Evolutionary conservation across 2,797 vertebrate species (phyloP), one percentile per base, ranked within the genome.

Genomic region (Sparidentex hasta): DNA sequence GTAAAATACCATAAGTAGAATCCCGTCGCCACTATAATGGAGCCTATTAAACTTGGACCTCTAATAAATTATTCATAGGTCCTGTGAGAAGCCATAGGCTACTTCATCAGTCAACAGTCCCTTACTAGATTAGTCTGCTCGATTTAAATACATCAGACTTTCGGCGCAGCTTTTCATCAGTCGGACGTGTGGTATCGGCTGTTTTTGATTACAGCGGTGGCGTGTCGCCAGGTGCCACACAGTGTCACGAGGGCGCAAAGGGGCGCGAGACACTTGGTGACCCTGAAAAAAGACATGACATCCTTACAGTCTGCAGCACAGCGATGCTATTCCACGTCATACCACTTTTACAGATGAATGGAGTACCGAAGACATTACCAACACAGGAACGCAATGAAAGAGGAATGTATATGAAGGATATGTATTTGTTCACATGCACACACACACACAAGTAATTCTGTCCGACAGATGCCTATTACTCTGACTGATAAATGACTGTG

Each of bases 111-210:
- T 94, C 93, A 92, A 41, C 80, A 51, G 33, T 81, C 80, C 70
- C 69, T 59, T 81, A 86, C 80, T 91, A 81, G 88, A 90, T 93
- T 92, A 93, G 90, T 84, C 76, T 75, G 80, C 76, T 88, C 86
- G 89, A 88, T 91, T 92, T 92, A 93, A 94, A 93, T 94, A 91
- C 86, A 91, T 82, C 81, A 71, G 68, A 77, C 81, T 80, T 80
- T 71, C 59, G 47, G 52, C 71, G 65, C 77, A 81, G 78, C 83
- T 86, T 87, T 82, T 87, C 83, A 87, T 88, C 82, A 80, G 76
- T 85, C 88, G 86, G 44, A 83, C 61, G 41, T 87, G 82, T 75
- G 68, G 72, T 59, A 80, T 51, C 25, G 76, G 57, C 72, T 55
- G 33, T 56, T 14, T 75, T 75, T 83, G 59, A 74, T 84, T 81